Evolutionary conservation across 2,888 invertebrate genomes (phyloP).

Genomic region (Acronicta aceris): DNA sequence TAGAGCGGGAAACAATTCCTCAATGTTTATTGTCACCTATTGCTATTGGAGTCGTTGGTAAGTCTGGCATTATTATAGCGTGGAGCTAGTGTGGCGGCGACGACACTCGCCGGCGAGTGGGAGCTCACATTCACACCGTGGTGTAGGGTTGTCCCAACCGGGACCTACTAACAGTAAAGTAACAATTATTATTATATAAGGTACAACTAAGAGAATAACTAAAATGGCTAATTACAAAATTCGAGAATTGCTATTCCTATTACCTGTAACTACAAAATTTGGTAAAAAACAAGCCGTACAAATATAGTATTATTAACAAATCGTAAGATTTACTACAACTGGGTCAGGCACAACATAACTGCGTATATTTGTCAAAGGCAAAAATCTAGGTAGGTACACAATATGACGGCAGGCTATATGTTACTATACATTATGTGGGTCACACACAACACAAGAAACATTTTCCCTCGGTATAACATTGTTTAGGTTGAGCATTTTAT

Average conservation of each 20-base stretch:
- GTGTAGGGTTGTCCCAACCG: constrained; percentile 51
- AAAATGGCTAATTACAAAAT: no score
- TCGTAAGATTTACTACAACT: constrained; percentile 5
- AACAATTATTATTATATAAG: neutral
- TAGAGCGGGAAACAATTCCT: constrained; percentile 44
- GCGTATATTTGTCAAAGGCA: constrained; percentile 21
- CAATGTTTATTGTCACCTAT: constrained; percentile 58
- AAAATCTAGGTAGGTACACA: constrained; percentile 30
- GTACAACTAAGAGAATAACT: no score
- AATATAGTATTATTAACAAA: no score
- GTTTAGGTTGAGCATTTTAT: constrained; percentile 56
- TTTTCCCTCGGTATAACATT: constrained; percentile 52
- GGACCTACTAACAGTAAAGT: neutral
- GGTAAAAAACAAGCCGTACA: neutral
- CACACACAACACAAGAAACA: constrained; percentile 40
- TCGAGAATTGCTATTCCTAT: no score
- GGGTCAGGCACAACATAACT: constrained; percentile 19
- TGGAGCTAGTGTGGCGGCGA: constrained; percentile 34
- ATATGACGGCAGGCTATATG: constrained; percentile 37
- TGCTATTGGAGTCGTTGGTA: constrained; percentile 51
- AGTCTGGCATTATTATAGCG: constrained; percentile 54
- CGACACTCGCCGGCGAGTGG: constrained; percentile 41
- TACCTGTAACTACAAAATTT: no score
- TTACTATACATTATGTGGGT: constrained; percentile 49
- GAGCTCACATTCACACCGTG: constrained; percentile 48